phyloP scores from a whole-genome alignment of 2,797 vertebrate genomes.

The Phylloscopus collybita region DNA sequence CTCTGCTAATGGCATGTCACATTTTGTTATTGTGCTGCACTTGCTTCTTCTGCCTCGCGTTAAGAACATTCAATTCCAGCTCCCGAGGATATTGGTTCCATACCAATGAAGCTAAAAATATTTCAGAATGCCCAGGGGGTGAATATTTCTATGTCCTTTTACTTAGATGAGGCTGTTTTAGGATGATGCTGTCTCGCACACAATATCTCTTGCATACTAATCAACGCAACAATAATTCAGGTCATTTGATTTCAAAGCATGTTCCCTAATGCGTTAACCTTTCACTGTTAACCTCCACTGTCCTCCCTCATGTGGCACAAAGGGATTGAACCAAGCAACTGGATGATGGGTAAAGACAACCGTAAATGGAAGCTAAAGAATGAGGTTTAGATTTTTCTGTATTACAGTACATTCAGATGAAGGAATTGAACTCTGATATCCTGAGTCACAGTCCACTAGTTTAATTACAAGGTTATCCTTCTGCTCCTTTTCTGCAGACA shows the following conservation, averaged over 20 bases:
- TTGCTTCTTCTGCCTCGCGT: neutral
- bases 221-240: conserved; percentile 29
- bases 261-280: conserved; percentile 28
- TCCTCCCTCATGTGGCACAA: neutral
- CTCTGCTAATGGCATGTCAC: conserved; percentile 41
- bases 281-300: conserved; percentile 45
- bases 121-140: conserved; percentile 3
- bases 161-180: conserved; percentile 21
- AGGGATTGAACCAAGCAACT: neutral
- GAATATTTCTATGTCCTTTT: conserved; percentile 43
- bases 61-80: conserved; percentile 41
- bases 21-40: conserved; percentile 35
- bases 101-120: conserved; percentile 55
- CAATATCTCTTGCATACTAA: conserved; percentile 60
- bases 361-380: neutral
- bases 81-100: conserved; percentile 30
- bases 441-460: conserved; percentile 19
- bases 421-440: conserved; percentile 15
- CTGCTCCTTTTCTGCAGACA: neutral
- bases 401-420: neutral
- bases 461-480: conserved; percentile 39
- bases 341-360: neutral
- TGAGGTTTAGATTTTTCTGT: conserved; percentile 17
- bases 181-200: conserved; percentile 12
- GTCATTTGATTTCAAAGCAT: conserved; percentile 58